Evolutionary conservation across 2,797 vertebrate species (phyloP).

Genomic region (Heteromormyrus szaboi): DNA sequence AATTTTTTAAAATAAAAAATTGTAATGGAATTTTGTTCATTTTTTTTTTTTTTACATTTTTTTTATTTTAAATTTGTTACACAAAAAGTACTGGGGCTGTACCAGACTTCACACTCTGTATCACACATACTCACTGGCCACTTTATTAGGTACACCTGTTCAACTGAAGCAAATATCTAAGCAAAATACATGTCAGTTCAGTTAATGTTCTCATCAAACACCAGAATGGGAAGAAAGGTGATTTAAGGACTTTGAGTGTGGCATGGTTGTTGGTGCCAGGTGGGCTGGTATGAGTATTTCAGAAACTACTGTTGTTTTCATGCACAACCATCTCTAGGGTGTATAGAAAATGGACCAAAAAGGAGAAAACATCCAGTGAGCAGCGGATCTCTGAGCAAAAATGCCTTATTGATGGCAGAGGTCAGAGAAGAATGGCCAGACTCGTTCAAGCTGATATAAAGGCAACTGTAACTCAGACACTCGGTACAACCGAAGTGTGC

Average conservation of each 20-base stretch:
- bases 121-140: not conserved
- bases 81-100: not conserved
- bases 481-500: not conserved
- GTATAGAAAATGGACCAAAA: not conserved
- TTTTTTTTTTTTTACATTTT: not conserved
- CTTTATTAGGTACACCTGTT: not conserved
- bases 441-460: not conserved
- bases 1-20: not conserved
- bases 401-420: not conserved
- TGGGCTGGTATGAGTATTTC: not conserved
- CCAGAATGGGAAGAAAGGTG: not conserved
- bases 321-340: not conserved
- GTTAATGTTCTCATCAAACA: not conserved
- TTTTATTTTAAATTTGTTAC: not conserved
- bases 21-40: not conserved
- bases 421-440: not conserved
- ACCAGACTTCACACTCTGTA: not conserved
- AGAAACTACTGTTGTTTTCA: not conserved
- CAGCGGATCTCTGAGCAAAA: not conserved
- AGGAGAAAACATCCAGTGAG: not conserved
- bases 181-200: not conserved
- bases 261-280: not conserved
- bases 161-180: not conserved
- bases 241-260: not conserved
- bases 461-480: not conserved